phyloP scores from a whole-genome alignment of 2,888 invertebrate genomes.

The Eremobia ochroleuca region DNA sequence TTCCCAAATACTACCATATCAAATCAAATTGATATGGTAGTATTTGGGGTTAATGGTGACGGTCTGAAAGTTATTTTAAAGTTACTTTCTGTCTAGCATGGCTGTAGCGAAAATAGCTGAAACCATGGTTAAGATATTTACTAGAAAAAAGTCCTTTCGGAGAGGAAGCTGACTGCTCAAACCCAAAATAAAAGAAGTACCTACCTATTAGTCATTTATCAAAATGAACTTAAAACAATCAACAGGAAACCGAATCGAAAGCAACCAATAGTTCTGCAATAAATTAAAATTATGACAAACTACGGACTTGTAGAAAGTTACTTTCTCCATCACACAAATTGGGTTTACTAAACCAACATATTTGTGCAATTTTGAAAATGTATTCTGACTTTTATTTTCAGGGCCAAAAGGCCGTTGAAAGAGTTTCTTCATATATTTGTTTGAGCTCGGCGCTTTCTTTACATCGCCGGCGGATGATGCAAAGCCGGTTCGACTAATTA shows the following conservation, averaged over 20 bases:
- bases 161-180: neutral
- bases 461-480: slow-evolving; percentile 75
- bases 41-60: too few relatives aligned
- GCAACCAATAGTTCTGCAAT: slow-evolving; percentile 57
- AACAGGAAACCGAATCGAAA: slow-evolving; percentile 21
- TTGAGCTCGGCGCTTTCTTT: slow-evolving; percentile 76
- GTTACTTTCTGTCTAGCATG: neutral
- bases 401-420: slow-evolving; percentile 57
- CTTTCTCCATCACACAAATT: slow-evolving; percentile 82
- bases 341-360: slow-evolving; percentile 70
- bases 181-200: neutral
- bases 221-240: slow-evolving; percentile 20
- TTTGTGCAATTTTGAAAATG: slow-evolving; percentile 36
- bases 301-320: slow-evolving; percentile 76
- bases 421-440: slow-evolving; percentile 26
- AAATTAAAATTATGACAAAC: slow-evolving; percentile 66
- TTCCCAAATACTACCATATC: neutral
- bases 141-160: too few relatives aligned
- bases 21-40: neutral
- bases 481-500: slow-evolving; percentile 88
- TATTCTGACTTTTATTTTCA: slow-evolving; percentile 64
- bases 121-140: neutral
- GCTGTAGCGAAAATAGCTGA: too few relatives aligned
- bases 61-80: neutral
- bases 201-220: neutral